Conservation (phyloP, 2,888 invertebrate genomes). For the Melitaea athalia region DNA sequence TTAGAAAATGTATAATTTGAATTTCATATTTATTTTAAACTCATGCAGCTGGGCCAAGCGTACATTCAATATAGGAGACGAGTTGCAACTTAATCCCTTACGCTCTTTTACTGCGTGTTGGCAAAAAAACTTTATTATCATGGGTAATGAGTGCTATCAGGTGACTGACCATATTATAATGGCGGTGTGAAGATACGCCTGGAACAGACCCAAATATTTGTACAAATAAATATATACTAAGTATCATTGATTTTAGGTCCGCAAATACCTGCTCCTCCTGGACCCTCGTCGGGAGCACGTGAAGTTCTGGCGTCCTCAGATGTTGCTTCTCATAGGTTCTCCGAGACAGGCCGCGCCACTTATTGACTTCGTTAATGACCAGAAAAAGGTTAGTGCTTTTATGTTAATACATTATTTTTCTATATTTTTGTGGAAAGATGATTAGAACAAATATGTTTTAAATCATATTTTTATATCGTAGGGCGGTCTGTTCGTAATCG, state of each 20-base stretch:
- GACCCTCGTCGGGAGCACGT: conserved; percentile 99
- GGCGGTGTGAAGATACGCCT: too few relatives aligned
- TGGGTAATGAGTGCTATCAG: too few relatives aligned
- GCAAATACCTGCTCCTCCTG: conserved; percentile 97
- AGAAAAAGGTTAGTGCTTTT: conserved; percentile 89
- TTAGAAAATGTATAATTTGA: too few relatives aligned
- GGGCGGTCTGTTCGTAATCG: conserved; percentile 77
- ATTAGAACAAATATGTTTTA: background rate
- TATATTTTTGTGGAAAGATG: too few relatives aligned
- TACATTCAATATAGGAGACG: too few relatives aligned
- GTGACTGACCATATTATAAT: too few relatives aligned
- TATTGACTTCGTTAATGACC: conserved; percentile 98
- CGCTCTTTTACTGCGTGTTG: too few relatives aligned
- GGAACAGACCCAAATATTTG: too few relatives aligned
- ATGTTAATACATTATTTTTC: background rate
- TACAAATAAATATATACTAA: background rate
- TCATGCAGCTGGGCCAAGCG: too few relatives aligned
- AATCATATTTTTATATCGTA: conserved; percentile 46
- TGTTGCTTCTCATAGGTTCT: conserved; percentile 94
- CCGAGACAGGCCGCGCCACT: conserved; percentile 95
- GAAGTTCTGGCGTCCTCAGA: conserved; percentile 99
- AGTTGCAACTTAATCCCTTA: too few relatives aligned
- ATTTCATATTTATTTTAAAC: too few relatives aligned
- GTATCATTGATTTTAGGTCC: conserved; percentile 79
- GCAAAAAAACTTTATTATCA: too few relatives aligned